Conservation (phyloP, 2,888 invertebrate genomes). For the Ichneumoninae sp. region DNA sequence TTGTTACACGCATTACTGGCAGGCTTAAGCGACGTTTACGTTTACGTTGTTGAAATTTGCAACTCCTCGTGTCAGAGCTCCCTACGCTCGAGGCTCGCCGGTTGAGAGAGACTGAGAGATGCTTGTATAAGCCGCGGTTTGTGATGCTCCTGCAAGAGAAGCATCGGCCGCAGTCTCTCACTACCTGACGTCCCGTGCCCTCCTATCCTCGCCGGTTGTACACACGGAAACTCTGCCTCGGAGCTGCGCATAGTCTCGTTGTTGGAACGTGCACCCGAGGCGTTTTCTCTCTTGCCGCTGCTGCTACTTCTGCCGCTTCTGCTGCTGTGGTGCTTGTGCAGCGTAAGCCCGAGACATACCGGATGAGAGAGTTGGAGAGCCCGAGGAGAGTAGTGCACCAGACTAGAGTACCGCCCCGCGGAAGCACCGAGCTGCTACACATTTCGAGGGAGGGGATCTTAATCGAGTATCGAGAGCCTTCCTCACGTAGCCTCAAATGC, state of each 20-base stretch:
- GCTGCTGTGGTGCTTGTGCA: conserved; percentile 54
- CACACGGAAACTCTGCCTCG: conserved; percentile 42
- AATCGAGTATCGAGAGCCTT: conserved; percentile 65
- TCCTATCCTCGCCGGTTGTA: conserved; percentile 9
- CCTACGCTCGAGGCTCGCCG: conserved; percentile 33
- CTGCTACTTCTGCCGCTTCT: conserved; percentile 16
- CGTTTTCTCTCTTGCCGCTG: conserved; percentile 50
- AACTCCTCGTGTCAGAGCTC: conserved; percentile 36
- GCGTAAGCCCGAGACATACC: conserved; percentile 64
- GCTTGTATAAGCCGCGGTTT: conserved; percentile 40
- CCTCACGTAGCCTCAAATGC: conserved; percentile 59
- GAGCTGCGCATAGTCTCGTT: conserved; percentile 45
- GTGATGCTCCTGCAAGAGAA: conserved; percentile 46
- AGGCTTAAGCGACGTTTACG: conserved; percentile 44
- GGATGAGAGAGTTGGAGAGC: conserved; percentile 56
- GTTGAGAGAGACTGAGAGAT: conserved; percentile 10
- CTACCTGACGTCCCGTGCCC: conserved; percentile 49
- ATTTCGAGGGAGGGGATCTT: conserved; percentile 51
- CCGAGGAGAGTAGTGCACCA: conserved; percentile 47
- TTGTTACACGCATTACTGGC: conserved; percentile 30
- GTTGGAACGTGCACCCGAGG: conserved; percentile 58
- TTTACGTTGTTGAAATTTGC: conserved; percentile 45
- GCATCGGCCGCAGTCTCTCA: conserved; percentile 44
- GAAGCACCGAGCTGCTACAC: conserved; percentile 21
- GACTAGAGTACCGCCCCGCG: conserved; percentile 29